A percentile compares a stretch with the other conserved stretches of the same genome.
These are phyloP conservation scores for Lycocorax pyrrhopterus DNA, from an alignment of 2,113 vertebrate genomes.

Conservation along the genomic window DNA sequence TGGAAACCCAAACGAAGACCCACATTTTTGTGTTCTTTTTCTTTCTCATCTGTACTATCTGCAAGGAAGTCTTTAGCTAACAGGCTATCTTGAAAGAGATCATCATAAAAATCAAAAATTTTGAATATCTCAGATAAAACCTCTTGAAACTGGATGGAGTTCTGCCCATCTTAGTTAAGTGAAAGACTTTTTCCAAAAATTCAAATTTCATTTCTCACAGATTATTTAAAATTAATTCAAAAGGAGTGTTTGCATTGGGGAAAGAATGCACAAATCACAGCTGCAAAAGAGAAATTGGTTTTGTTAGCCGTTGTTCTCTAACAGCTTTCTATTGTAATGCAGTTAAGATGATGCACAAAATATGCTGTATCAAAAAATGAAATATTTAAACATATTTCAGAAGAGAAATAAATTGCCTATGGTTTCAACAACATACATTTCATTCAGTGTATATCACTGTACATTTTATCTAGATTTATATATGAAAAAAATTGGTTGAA, in stretches of 20 bases:
- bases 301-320: not conserved
- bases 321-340: not conserved
- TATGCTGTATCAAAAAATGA: not conserved
- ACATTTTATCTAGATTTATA: not conserved
- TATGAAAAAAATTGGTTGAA: not conserved
- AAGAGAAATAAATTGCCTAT: not conserved
- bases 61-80: not conserved
- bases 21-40: not conserved
- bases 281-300: not conserved
- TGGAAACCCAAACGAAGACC: not conserved
- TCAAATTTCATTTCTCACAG: not conserved
- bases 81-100: not conserved
- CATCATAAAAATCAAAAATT: not conserved
- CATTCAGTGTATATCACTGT: not conserved
- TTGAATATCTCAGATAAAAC: not conserved
- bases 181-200: not conserved
- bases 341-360: not conserved
- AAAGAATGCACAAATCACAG: not conserved
- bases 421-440: not conserved
- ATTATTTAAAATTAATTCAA: not conserved
- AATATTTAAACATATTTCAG: not conserved
- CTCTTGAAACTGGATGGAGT: not conserved
- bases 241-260: not conserved
- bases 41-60: not conserved
- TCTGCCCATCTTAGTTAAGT: not conserved